Percentiles rank a stretch among this genome's conserved stretches.
Conservation (phyloP, 1,140 invertebrate species). For the Tetramorium simillimum region DNA sequence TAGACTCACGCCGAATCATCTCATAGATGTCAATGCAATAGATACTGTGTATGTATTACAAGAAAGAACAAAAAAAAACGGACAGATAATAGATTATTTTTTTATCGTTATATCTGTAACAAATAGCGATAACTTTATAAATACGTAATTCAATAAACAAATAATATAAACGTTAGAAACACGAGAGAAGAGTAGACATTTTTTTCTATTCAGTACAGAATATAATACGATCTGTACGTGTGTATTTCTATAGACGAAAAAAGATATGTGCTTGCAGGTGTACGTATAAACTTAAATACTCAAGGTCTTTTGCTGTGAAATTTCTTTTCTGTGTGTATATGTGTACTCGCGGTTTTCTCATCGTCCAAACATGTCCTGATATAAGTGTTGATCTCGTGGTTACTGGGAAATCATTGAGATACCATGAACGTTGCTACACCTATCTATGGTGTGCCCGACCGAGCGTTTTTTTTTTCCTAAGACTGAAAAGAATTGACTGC, state of each 20-base stretch:
- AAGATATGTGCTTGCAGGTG: slow-evolving; percentile 66
- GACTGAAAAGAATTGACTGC: slow-evolving; percentile 66
- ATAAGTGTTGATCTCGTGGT: slow-evolving; percentile 71
- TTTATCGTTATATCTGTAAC: neutral
- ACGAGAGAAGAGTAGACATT: neutral
- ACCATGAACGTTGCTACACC: slow-evolving; percentile 61
- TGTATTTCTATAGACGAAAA: slow-evolving; percentile 23
- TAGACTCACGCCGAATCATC: slow-evolving; percentile 4
- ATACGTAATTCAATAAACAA: neutral
- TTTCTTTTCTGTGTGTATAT: slow-evolving; percentile 60
- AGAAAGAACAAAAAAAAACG: neutral
- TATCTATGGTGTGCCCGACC: slow-evolving; percentile 68
- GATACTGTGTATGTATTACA: neutral
- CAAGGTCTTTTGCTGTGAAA: slow-evolving; percentile 67
- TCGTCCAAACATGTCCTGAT: slow-evolving; percentile 75
- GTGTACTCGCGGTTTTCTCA: slow-evolving; percentile 65
- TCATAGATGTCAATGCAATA: neutral
- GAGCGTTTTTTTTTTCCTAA: slow-evolving; percentile 61
- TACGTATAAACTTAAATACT: slow-evolving; percentile 68
- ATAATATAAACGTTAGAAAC: neutral
- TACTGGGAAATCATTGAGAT: slow-evolving; percentile 72
- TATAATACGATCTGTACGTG: slow-evolving; percentile 23
- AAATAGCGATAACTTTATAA: neutral
- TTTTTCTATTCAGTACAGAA: neutral
- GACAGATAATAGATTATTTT: slow-evolving; percentile 27